Evolutionary conservation across 2,113 vertebrate species (phyloP).

Genomic region (Cyprinodon tularosa): DNA sequence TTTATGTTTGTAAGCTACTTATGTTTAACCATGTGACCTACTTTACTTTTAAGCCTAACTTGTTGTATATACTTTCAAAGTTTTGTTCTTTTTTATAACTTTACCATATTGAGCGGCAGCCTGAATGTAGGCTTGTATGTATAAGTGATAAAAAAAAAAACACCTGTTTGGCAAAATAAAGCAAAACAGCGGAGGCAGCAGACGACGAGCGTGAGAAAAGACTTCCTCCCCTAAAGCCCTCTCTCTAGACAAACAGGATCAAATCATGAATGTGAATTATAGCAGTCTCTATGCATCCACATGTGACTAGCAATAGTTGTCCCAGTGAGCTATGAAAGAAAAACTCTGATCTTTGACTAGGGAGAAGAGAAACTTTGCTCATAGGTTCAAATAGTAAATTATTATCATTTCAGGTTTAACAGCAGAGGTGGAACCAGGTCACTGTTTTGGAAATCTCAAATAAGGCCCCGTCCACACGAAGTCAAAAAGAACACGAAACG

Average conservation of each 20-base stretch:
- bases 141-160: no score
- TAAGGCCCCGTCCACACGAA: no score
- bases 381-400: conserved; percentile 23
- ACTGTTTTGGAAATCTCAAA: no score
- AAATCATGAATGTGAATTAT: conserved; percentile 54
- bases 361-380: conserved; percentile 52
- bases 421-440: neutral
- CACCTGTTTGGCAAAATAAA: conserved; percentile 47
- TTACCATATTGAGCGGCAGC: no score
- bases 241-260: conserved; percentile 48
- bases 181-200: conserved; percentile 33
- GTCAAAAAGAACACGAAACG: no score
- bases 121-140: no score
- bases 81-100: no score
- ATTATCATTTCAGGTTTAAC: neutral
- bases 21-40: no score
- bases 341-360: conserved; percentile 48
- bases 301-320: conserved; percentile 39
- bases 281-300: conserved; percentile 47
- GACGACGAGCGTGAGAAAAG: conserved; percentile 46
- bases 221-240: conserved; percentile 53
- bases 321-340: conserved; percentile 53
- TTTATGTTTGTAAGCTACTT: no score
- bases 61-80: no score
- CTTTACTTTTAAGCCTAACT: no score